Evolutionary conservation across 30 jellyfish, hydroid and myxozoan species (phyloP).

Genomic region (Phacellophora camtschatica): DNA sequence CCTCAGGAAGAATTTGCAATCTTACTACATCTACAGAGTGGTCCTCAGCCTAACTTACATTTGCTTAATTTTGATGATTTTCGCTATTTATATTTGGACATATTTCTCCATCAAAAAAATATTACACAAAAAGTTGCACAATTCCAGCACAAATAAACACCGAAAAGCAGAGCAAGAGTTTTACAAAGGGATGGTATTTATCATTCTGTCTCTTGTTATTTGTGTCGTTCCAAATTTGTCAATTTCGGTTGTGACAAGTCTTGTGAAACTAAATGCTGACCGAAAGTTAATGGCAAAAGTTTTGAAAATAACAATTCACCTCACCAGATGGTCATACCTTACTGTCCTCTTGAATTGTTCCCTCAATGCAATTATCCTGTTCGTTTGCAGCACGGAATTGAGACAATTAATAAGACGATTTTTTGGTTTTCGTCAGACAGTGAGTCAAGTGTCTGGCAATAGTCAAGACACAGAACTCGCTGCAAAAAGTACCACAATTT

Average conservation of each 20-base stretch:
- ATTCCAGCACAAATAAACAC: neutral
- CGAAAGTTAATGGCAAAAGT: neutral
- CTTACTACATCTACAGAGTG: constrained; percentile 13
- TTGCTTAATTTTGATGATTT: neutral
- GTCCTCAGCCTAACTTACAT: constrained; percentile 18
- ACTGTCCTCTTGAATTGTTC: constrained; percentile 1
- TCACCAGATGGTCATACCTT: neutral
- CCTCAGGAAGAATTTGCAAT: neutral
- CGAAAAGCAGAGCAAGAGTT: constrained; percentile 35
- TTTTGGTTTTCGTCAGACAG: neutral
- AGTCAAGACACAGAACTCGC: neutral
- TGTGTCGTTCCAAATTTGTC: constrained; percentile 40
- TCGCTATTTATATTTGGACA: neutral
- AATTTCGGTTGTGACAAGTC: neutral
- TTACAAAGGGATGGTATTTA: constrained; percentile 32
- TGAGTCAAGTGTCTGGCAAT: neutral
- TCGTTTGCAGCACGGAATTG: constrained; percentile 17
- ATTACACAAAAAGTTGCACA: neutral
- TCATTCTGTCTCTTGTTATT: constrained; percentile 6
- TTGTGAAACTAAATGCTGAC: neutral
- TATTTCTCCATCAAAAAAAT: neutral
- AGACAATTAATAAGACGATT: neutral
- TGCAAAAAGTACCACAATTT: too few relatives aligned
- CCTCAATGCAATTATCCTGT: neutral
- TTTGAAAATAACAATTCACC: neutral